Evolutionary conservation across 2,888 invertebrate species (phyloP).

Genomic region (Nowickia ferox): DNA sequence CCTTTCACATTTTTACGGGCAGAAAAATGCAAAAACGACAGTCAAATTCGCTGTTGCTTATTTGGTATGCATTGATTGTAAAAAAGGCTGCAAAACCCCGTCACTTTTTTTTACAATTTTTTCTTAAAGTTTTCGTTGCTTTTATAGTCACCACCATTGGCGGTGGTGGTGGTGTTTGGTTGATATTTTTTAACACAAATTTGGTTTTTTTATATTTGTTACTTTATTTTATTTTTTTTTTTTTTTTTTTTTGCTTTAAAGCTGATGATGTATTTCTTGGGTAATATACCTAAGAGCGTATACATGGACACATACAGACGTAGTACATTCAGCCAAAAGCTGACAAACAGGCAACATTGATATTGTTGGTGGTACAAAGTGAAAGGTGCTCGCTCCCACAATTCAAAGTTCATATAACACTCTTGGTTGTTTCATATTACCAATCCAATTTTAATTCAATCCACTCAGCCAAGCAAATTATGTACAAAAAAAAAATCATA

Average conservation of each 20-base stretch:
- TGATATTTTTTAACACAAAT: conserved; percentile 49
- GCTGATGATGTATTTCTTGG: conserved; percentile 69
- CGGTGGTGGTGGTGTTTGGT: not conserved
- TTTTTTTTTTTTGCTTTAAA: conserved; percentile 47
- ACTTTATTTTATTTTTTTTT: conserved; percentile 12
- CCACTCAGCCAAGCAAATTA: conserved; percentile 52
- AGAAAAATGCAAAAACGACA: conserved; percentile 36
- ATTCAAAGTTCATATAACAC: conserved; percentile 71
- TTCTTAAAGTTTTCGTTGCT: conserved; percentile 58
- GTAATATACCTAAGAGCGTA: not conserved
- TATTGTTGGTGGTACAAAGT: conserved; percentile 71
- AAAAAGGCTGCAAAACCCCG: conserved; percentile 58
- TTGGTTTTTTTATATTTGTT: conserved; percentile 15
- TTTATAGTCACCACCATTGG: conserved; percentile 8
- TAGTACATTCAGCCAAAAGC: not conserved
- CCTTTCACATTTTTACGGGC: conserved; percentile 69
- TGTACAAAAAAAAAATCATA: conserved; percentile 3
- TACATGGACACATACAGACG: not conserved
- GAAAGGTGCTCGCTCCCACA: conserved; percentile 75
- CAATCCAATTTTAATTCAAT: conserved; percentile 68
- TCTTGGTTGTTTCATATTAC: conserved; percentile 66
- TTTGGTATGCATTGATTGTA: conserved; percentile 68
- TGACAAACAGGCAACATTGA: conserved; percentile 52
- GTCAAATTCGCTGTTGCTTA: conserved; percentile 54
- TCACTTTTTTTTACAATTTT: conserved; percentile 66